phyloP scores from a whole-genome alignment of 2,888 invertebrate species.

The Linyphia triangularis region DNA sequence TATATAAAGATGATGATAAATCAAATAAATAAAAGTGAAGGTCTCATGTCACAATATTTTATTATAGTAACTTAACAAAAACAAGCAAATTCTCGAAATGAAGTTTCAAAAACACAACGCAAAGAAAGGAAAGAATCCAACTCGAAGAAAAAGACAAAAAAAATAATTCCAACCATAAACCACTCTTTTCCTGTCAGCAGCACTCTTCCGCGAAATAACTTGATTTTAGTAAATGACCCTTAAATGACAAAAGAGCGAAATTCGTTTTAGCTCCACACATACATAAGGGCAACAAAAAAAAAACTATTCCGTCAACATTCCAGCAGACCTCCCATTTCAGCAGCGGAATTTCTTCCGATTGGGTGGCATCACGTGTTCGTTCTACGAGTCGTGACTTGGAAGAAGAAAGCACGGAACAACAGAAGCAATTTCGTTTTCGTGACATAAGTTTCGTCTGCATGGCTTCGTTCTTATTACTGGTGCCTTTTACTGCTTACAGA shows the following conservation, averaged over 20 bases:
- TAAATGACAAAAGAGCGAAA: constrained; percentile 1
- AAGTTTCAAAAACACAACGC: no score
- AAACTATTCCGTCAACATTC: not conserved
- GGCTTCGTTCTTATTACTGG: not conserved
- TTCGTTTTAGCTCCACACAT: not conserved
- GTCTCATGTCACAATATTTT: no score
- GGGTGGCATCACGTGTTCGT: constrained; percentile 32
- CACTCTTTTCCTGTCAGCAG: not conserved
- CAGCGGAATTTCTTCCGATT: constrained; percentile 29
- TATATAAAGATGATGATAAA: no score
- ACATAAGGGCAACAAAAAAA: not conserved
- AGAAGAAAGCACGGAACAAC: not conserved
- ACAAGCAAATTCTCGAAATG: no score
- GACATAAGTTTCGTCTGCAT: not conserved
- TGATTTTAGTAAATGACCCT: constrained; percentile 8
- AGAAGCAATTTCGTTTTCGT: not conserved
- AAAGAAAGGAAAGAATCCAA: no score
- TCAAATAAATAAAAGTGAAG: no score
- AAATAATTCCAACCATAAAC: not conserved
- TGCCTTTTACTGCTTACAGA: not conserved
- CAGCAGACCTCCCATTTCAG: not conserved
- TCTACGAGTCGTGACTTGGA: constrained; percentile 31
- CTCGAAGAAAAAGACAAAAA: not conserved
- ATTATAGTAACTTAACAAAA: no score
- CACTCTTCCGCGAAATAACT: not conserved